These are phyloP conservation scores for Pedetes capensis DNA, from an alignment of 2,113 vertebrate genomes.

Conservation along the genomic window DNA sequence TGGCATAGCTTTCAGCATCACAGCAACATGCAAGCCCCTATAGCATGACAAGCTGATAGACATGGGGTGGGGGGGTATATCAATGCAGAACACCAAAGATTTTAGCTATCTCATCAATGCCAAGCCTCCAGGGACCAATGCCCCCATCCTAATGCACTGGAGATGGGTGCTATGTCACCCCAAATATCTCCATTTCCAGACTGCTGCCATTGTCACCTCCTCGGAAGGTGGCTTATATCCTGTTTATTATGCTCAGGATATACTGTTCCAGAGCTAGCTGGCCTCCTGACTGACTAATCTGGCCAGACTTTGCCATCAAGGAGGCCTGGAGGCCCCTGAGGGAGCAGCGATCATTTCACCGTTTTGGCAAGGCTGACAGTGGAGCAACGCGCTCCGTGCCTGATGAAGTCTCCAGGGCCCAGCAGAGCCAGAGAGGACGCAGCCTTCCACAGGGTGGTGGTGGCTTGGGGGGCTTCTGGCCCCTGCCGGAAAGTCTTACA, in stretches of 20 bases:
- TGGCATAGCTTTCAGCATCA: no score
- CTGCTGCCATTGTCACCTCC: neutral
- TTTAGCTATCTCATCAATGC: neutral
- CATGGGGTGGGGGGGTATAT: no score
- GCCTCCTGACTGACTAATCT: neutral
- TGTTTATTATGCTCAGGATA: no score
- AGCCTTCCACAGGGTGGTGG: fast-evolving
- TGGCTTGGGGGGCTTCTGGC: neutral
- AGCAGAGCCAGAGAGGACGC: neutral
- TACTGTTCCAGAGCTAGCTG: fast-evolving
- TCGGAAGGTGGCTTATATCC: neutral
- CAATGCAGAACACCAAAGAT: neutral
- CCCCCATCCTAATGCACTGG: neutral
- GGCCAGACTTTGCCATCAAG: neutral
- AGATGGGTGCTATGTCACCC: neutral
- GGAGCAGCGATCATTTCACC: no score
- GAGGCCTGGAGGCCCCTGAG: neutral
- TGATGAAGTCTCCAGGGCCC: neutral
- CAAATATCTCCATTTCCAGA: no score
- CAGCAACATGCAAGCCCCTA: no score
- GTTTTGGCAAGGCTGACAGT: neutral
- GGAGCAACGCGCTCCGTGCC: fast-evolving
- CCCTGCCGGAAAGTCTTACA: neutral
- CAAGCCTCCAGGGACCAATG: neutral
- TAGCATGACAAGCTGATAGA: no score